Evolutionary conservation across 2,113 vertebrate species (phyloP).

Genomic region (Crotalus horridus): DNA sequence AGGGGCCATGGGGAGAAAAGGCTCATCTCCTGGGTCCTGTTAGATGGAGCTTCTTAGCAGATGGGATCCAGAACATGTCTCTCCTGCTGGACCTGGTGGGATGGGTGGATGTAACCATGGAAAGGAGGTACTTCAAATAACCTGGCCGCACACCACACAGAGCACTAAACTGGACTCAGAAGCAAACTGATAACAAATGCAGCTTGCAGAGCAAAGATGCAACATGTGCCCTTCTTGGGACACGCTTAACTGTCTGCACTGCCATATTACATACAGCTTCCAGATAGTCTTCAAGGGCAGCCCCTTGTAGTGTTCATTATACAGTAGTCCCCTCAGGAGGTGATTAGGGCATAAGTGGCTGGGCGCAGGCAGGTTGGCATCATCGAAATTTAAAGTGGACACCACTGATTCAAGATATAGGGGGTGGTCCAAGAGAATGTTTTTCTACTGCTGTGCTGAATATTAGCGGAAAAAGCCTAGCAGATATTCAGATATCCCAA

Average conservation of each 20-base stretch:
- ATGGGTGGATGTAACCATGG: not conserved
- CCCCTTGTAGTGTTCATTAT: not conserved
- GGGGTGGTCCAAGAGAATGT: not conserved
- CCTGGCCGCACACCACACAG: not conserved
- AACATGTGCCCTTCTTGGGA: not conserved
- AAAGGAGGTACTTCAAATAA: not conserved
- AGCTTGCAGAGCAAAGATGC: not conserved
- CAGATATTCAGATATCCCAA: not conserved
- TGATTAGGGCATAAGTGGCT: not conserved
- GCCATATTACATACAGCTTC: not conserved
- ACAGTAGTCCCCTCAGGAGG: not conserved
- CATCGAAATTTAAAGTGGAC: not conserved
- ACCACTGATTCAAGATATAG: not conserved
- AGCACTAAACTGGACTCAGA: not conserved
- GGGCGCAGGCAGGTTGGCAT: not conserved
- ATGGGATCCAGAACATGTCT: not conserved
- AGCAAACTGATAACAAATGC: not conserved
- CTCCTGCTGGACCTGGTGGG: not conserved
- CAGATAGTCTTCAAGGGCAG: not conserved
- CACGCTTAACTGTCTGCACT: not conserved
- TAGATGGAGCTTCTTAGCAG: not conserved
- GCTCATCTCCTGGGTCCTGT: not conserved
- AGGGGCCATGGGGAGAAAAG: not conserved
- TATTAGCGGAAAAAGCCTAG: not conserved
- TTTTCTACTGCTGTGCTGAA: not conserved